Evolutionary conservation across 2,113 vertebrate species (phyloP), one percentile per base, ranked within the genome.

Genomic region (Ceyx cyanopectus): DNA sequence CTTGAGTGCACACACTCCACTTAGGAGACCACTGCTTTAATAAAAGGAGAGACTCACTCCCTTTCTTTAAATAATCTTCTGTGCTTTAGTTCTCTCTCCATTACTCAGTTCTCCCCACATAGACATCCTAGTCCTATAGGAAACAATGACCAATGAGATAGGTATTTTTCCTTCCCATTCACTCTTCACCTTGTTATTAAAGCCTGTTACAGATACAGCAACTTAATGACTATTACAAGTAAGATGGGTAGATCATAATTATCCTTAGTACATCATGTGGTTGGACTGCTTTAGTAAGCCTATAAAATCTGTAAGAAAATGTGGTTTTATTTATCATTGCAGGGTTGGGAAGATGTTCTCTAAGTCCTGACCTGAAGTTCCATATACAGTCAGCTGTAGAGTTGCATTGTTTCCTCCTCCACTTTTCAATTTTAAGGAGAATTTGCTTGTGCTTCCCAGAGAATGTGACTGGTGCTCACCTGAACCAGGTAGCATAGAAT

Each of bases 111-210:
- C n/a, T 81, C 43, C 81, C 50, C 26, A 46, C 22, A n/a, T 0
- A 75, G 69, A 68, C 12, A 76, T 87, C 46, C 20, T 58, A 41
- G 66, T 54, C 69, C 34, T 63, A n/a, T 3, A 67, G 54, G 37
- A 89, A 87, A 63, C 46, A 57, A 37, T 40, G 37, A 72, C 62
- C 51, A 86, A 14, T 60, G 72, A 81, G 53, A 70, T 14, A 57
- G 14, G 61, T 73, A 40, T 83, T 92, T 74, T 94, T 73, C 54
- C 61, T 91, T 81, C 69, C 50, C 4, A 3, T 68, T 89, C 67
- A 61, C 50, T 90, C 61, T 83, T 91, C 27, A 81, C 54, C 26
- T 67, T 58, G 21, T 75, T 91, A 89, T 81, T 93, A 72, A 89
- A 14, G 50, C 22, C 65, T 89, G 32, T 72, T 73, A 79, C 40